Conservation (phyloP, 2,888 invertebrate species). For the Ferdinandea cuprea region DNA sequence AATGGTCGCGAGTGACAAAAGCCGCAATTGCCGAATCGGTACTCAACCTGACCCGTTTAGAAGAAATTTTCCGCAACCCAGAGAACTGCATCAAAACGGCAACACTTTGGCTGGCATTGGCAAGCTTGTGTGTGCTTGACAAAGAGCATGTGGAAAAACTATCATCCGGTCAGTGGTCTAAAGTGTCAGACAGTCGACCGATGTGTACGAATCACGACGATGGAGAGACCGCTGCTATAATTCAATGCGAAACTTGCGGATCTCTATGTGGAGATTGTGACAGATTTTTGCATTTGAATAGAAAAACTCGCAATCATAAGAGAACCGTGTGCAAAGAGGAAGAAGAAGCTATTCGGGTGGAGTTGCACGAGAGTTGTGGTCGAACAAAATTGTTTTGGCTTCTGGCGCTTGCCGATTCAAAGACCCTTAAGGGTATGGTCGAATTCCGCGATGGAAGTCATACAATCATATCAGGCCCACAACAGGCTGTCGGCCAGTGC, state of each 20-base stretch:
- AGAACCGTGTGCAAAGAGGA: slow-evolving; percentile 94
- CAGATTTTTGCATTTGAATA: slow-evolving; percentile 95
- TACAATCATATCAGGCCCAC: slow-evolving; percentile 83
- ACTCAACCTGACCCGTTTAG: slow-evolving; percentile 90
- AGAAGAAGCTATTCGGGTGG: slow-evolving; percentile 97
- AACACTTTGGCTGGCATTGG: slow-evolving; percentile 95
- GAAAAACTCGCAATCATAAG: slow-evolving; percentile 92
- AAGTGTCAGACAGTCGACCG: slow-evolving; percentile 86
- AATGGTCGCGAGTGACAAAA: slow-evolving; percentile 94
- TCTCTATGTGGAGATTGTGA: slow-evolving; percentile 98
- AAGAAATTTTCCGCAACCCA: slow-evolving; percentile 89
- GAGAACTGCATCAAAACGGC: slow-evolving; percentile 92
- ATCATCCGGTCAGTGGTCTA: slow-evolving; percentile 91
- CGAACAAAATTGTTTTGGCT: slow-evolving; percentile 98
- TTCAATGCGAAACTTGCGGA: slow-evolving; percentile 95
- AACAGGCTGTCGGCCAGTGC: slow-evolving; percentile 89
- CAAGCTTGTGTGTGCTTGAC: slow-evolving; percentile 96
- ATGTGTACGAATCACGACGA: slow-evolving; percentile 98
- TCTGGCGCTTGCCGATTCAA: slow-evolving; percentile 94
- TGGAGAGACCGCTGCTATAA: slow-evolving; percentile 94
- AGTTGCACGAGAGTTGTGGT: slow-evolving; percentile 98
- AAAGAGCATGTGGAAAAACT: slow-evolving; percentile 93
- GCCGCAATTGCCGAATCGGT: slow-evolving; percentile 94
- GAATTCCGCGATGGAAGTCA: slow-evolving; percentile 92
- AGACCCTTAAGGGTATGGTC: slow-evolving; percentile 94